Evolutionary conservation across 2,113 vertebrate species (phyloP).

Genomic region (Meriones unguiculatus): DNA sequence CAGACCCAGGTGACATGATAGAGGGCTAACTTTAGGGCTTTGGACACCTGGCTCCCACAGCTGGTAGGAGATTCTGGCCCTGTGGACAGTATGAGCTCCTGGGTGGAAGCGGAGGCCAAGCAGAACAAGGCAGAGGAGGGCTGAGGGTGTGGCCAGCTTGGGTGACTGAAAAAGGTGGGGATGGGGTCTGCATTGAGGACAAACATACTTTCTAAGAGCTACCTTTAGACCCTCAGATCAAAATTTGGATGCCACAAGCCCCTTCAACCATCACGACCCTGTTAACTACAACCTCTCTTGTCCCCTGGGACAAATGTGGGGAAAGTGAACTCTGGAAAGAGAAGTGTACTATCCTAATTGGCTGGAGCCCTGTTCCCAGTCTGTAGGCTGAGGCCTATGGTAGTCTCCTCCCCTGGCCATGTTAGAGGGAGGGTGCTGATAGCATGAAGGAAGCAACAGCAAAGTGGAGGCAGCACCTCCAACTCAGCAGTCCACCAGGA

Average conservation of each 20-base stretch:
- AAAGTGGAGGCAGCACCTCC: no score
- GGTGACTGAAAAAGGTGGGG: background rate
- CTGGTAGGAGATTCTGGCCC: no score
- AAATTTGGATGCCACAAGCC: background rate
- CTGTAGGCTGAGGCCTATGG: rapidly evolving
- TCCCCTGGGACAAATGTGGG: background rate
- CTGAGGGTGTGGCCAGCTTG: rapidly evolving
- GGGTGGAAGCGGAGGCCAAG: background rate
- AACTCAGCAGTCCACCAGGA: background rate
- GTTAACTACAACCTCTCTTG: background rate
- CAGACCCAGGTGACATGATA: rapidly evolving
- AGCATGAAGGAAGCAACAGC: background rate
- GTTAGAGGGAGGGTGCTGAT: background rate
- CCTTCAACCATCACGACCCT: rapidly evolving
- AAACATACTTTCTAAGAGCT: background rate
- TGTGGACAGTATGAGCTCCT: background rate
- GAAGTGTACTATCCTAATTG: background rate
- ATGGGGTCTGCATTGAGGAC: background rate
- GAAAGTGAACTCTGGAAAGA: background rate
- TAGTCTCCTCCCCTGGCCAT: rapidly evolving
- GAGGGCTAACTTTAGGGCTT: no score
- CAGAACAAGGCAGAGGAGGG: background rate
- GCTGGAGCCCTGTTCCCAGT: background rate
- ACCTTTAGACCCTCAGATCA: background rate
- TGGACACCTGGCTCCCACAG: background rate